Conservation (phyloP, 2,888 invertebrate species). For the Drosophila recens region DNA sequence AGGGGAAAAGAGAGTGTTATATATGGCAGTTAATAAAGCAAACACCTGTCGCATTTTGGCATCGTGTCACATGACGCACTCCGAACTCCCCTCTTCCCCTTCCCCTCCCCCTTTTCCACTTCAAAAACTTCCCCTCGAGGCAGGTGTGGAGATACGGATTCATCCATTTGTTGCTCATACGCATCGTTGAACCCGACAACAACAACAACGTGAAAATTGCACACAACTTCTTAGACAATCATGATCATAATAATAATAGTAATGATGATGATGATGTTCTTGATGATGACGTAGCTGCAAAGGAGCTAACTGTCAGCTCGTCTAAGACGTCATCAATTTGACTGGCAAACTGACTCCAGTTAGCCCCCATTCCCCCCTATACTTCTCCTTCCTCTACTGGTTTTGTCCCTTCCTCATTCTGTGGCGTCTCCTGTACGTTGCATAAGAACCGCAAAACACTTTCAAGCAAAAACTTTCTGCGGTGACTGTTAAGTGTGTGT, state of each 20-base stretch:
- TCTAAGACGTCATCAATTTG: constrained; percentile 69
- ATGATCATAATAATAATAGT: constrained; percentile 37
- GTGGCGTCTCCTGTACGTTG: constrained; percentile 5
- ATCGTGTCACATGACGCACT: constrained; percentile 12
- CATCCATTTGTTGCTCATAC: constrained; percentile 55
- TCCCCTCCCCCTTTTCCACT: neutral
- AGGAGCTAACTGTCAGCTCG: constrained; percentile 36
- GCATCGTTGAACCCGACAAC: constrained; percentile 54
- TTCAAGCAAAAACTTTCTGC: constrained; percentile 66
- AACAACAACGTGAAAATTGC: constrained; percentile 53
- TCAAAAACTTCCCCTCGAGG: neutral
- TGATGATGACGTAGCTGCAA: constrained; percentile 16
- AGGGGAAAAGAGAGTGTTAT: neutral
- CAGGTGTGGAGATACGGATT: constrained; percentile 6
- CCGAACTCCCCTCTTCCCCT: too few species aligned
- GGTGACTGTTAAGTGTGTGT: constrained; percentile 27
- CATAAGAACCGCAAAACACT: constrained; percentile 66
- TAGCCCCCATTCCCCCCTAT: neutral
- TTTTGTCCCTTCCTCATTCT: neutral
- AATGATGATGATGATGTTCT: constrained; percentile 8
- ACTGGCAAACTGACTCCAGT: constrained; percentile 30
- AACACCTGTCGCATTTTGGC: constrained; percentile 67
- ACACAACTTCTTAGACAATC: constrained; percentile 49
- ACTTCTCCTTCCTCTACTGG: neutral
- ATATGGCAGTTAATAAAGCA: constrained; percentile 66